Conservation (phyloP, 2,797 vertebrate genomes). For the Typhlichthys subterraneus region DNA sequence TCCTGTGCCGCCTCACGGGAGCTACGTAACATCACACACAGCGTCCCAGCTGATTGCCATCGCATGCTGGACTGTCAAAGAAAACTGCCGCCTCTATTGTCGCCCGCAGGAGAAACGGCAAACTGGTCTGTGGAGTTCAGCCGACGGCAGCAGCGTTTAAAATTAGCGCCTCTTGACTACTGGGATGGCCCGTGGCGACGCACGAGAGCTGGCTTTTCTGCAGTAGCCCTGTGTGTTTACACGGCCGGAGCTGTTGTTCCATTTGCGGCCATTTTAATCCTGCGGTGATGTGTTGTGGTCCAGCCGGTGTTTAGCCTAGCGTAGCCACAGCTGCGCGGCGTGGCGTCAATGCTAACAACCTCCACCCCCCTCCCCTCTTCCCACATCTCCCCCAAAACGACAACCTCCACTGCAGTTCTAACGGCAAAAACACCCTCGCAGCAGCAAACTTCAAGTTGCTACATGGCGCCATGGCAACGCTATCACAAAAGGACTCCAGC, state of each 20-base stretch:
- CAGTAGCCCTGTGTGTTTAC: conserved; percentile 25
- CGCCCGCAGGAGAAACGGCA: conserved; percentile 31
- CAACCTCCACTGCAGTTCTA: conserved; percentile 52
- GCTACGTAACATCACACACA: conserved; percentile 39
- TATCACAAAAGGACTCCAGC: conserved; percentile 2
- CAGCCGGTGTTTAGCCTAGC: conserved; percentile 28
- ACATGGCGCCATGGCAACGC: conserved; percentile 37
- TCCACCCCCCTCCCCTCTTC: conserved; percentile 11
- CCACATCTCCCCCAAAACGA: too few species aligned
- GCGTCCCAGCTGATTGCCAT: conserved; percentile 42
- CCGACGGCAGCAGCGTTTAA: conserved; percentile 21
- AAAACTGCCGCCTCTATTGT: conserved; percentile 47
- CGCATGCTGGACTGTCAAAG: conserved; percentile 20
- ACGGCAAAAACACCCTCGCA: conserved; percentile 41
- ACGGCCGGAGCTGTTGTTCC: conserved; percentile 6
- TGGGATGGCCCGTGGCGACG: conserved; percentile 31
- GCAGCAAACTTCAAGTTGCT: conserved; percentile 67
- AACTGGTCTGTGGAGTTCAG: conserved; percentile 65
- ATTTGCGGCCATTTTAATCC: conserved; percentile 16
- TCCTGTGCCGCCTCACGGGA: conserved; percentile 18
- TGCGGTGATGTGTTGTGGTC: conserved; percentile 20
- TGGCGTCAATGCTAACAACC: conserved; percentile 49
- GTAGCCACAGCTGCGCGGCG: conserved; percentile 54
- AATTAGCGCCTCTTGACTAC: conserved; percentile 6
- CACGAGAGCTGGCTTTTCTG: background rate